A percentile compares a stretch with the other conserved stretches of the same genome.
phyloP scores from a whole-genome alignment of 2,888 invertebrate species.

The Syrphus vitripennis region DNA sequence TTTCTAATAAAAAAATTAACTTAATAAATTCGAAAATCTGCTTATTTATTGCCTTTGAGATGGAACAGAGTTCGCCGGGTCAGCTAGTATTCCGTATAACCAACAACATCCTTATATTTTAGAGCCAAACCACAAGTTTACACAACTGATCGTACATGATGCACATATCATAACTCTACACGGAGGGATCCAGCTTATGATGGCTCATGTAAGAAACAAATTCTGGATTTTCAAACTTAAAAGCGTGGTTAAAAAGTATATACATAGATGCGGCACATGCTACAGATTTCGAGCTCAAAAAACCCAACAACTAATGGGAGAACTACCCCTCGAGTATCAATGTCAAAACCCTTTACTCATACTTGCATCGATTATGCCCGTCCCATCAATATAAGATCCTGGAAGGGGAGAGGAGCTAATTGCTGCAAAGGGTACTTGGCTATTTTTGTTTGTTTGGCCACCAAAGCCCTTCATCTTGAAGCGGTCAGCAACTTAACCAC shows the following conservation, averaged over 20 bases:
- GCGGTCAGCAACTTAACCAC: background rate
- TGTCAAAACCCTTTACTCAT: background rate
- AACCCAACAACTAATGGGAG: background rate
- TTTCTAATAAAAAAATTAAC: too few species aligned
- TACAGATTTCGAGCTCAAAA: constrained; percentile 6
- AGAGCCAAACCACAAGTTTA: background rate
- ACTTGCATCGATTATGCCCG: background rate
- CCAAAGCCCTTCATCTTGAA: background rate
- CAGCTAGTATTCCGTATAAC: background rate
- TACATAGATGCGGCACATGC: background rate
- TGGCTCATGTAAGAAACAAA: background rate
- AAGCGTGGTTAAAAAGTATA: constrained; percentile 70
- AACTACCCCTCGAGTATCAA: background rate
- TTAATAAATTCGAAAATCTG: too few species aligned
- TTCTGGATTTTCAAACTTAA: constrained; percentile 1
- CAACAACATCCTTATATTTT: constrained; percentile 7
- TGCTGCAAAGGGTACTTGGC: background rate
- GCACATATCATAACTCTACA: background rate
- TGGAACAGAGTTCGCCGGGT: too few species aligned
- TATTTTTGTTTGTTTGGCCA: background rate
- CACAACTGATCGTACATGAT: background rate
- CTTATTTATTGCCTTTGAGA: too few species aligned
- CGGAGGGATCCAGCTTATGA: constrained; percentile 1
- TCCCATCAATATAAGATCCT: background rate
- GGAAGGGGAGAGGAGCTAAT: background rate